phyloP scores from a whole-genome alignment of 1,140 invertebrate genomes.

The Drosophila subobscura region DNA sequence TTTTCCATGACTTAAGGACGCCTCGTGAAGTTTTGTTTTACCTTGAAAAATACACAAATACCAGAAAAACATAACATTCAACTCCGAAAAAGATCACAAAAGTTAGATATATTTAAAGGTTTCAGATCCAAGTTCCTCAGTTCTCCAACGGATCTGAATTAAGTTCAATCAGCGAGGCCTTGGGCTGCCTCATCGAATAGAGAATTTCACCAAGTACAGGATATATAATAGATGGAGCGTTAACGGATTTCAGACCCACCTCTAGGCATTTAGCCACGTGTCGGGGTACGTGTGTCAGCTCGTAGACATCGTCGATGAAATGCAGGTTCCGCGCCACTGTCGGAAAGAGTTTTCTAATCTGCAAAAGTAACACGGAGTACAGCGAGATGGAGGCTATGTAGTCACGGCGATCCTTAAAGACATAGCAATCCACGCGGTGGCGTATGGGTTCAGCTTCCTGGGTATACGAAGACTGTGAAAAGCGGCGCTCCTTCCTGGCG shows the following conservation, averaged over 20 bases:
- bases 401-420: conserved; percentile 28
- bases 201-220: not conserved
- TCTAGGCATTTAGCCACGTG: not conserved
- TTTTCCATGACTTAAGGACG: too few species aligned
- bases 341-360: not conserved
- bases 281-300: not conserved
- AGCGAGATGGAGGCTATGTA: conserved; percentile 17
- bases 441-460: not conserved
- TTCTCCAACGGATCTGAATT: too few species aligned
- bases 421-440: conserved; percentile 27
- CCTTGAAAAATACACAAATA: too few species aligned
- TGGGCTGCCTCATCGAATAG: not conserved
- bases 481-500: not conserved
- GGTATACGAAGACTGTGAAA: not conserved
- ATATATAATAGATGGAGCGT: not conserved
- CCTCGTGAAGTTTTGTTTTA: too few species aligned
- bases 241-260: not conserved
- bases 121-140: too few species aligned
- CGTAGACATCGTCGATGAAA: conserved; percentile 20
- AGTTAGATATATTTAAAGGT: too few species aligned
- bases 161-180: not conserved
- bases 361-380: not conserved
- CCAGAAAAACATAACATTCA: too few species aligned
- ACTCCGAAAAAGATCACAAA: too few species aligned
- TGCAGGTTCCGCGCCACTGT: not conserved